These are phyloP conservation scores for Pentalonia nigronervosa DNA, from an alignment of 1,140 invertebrate genomes.

Conservation along the genomic window DNA sequence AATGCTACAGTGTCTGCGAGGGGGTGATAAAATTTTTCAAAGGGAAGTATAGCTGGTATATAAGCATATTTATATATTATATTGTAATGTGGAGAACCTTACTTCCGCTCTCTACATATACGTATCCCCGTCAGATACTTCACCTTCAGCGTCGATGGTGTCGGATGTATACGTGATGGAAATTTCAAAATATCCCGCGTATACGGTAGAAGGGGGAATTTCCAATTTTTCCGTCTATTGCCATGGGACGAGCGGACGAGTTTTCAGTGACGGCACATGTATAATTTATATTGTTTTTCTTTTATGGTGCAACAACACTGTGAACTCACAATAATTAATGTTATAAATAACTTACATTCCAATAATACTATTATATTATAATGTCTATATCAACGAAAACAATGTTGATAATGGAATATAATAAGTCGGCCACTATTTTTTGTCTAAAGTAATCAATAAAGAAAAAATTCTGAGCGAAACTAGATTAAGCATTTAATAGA, in stretches of 20 bases:
- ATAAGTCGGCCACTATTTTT: background rate
- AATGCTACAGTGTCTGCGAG: background rate
- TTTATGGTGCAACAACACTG: background rate
- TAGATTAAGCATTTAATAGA: background rate
- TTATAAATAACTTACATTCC: background rate
- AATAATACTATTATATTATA: background rate
- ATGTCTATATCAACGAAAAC: background rate
- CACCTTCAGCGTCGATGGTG: background rate
- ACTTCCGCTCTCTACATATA: background rate
- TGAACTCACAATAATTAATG: background rate
- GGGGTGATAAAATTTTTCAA: background rate
- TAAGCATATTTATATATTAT: background rate
- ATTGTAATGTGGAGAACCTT: background rate
- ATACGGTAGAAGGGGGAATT: background rate
- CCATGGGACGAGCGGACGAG: background rate
- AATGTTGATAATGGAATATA: background rate
- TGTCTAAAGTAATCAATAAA: background rate
- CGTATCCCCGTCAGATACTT: background rate
- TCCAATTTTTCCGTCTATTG: background rate
- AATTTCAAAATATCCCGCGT: background rate
- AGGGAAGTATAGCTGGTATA: background rate
- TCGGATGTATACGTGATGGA: conserved; percentile 30
- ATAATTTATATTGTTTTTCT: background rate
- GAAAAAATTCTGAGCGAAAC: background rate
- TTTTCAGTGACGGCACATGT: background rate